Evolutionary conservation across 2,797 vertebrate genomes (phyloP).

Genomic region (Heliangelus exortis): DNA sequence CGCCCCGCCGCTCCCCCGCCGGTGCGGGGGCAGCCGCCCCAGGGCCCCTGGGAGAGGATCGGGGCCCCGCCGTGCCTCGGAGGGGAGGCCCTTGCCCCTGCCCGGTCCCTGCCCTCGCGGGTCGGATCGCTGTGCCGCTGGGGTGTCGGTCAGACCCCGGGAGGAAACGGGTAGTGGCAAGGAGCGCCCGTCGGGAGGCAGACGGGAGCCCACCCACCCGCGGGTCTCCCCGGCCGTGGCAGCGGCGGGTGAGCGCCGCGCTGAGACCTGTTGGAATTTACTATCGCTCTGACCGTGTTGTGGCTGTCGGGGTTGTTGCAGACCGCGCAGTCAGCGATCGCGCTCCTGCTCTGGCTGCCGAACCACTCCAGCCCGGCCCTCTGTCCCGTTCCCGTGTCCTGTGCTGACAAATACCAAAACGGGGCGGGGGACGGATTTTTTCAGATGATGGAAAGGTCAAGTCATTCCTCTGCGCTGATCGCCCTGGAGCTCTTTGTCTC

Average conservation of each 20-base stretch:
- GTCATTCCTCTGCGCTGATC: neutral
- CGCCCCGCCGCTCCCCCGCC: too few relatives aligned
- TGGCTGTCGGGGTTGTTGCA: neutral
- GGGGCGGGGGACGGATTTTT: too few relatives aligned
- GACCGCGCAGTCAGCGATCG: neutral
- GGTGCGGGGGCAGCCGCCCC: neutral
- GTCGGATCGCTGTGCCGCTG: neutral
- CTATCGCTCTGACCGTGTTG: rapidly evolving
- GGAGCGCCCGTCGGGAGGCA: neutral
- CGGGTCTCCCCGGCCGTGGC: neutral
- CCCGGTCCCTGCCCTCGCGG: too few relatives aligned
- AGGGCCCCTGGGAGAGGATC: neutral
- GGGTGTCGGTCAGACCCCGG: neutral
- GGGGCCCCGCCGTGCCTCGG: neutral
- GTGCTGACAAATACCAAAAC: neutral
- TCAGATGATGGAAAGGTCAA: neutral
- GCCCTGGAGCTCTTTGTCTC: neutral
- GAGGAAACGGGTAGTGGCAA: neutral
- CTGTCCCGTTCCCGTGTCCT: neutral
- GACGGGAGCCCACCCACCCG: neutral
- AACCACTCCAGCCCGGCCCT: too few relatives aligned
- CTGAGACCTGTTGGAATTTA: conserved; percentile 21
- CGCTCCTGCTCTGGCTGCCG: neutral
- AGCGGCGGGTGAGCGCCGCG: neutral
- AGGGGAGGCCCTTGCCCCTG: too few relatives aligned